Conservation (phyloP, 2,888 invertebrate genomes). For the Nephrocerus scutellatus region DNA sequence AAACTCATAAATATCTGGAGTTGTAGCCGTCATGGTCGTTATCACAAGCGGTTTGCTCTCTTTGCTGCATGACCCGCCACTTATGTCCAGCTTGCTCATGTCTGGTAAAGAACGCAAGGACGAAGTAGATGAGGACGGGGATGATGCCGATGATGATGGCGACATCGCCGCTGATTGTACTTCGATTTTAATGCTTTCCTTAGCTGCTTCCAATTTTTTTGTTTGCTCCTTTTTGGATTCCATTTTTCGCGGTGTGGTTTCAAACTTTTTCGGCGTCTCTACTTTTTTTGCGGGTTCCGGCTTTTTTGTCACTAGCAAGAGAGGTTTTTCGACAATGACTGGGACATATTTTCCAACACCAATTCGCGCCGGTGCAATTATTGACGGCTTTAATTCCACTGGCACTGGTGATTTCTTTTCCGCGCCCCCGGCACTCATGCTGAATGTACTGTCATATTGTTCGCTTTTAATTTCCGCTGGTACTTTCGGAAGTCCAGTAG, state of each 20-base stretch:
- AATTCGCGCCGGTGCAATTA: constrained; percentile 30
- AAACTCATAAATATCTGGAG: constrained; percentile 72
- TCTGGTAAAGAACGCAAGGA: constrained; percentile 35
- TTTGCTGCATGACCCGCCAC: constrained; percentile 29
- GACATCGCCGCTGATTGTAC: constrained; percentile 30
- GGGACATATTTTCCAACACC: constrained; percentile 30
- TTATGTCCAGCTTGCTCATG: constrained; percentile 40
- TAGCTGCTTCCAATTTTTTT: constrained; percentile 23
- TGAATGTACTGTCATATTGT: no score
- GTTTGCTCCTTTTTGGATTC: constrained; percentile 14
- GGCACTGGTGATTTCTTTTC: constrained; percentile 2
- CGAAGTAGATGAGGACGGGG: constrained; percentile 34
- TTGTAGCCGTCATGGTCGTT: constrained; percentile 20
- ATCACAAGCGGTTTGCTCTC: constrained; percentile 22
- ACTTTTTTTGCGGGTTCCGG: constrained; percentile 10
- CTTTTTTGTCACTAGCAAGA: no score
- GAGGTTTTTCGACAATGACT: constrained; percentile 37
- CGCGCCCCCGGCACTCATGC: neutral
- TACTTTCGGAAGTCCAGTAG: no score
- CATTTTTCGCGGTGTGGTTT: constrained; percentile 1
- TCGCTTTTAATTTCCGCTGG: no score
- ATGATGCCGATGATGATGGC: constrained; percentile 35
- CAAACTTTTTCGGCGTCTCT: constrained; percentile 10
- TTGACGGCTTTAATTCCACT: constrained; percentile 19
- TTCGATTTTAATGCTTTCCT: constrained; percentile 35